A percentile compares a stretch with the other conserved stretches of the same genome.
These are phyloP conservation scores for Leptonema lineaticorne DNA, from an alignment of 1,140 invertebrate species.

Conservation along the genomic window DNA sequence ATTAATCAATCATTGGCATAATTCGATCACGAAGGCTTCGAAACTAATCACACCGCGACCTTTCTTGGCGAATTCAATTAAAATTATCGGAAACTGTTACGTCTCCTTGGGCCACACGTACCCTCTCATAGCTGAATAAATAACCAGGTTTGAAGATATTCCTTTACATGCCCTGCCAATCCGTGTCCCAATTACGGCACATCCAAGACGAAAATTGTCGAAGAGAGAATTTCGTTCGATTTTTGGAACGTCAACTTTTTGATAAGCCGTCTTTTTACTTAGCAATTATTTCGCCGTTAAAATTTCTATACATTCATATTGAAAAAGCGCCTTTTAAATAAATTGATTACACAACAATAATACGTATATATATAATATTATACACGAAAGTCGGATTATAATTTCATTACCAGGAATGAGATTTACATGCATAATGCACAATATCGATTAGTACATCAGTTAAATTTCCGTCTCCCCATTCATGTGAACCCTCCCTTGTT, in stretches of 20 bases:
- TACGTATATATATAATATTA: neutral
- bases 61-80: slow-evolving; percentile 32
- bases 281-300: too few relatives aligned
- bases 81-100: slow-evolving; percentile 27
- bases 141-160: neutral
- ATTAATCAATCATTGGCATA: slow-evolving; percentile 9
- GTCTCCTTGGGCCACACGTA: neutral
- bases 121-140: neutral
- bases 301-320: too few relatives aligned
- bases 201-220: too few relatives aligned
- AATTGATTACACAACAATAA: too few relatives aligned
- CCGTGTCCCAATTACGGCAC: neutral
- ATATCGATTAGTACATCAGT: slow-evolving; percentile 35
- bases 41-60: slow-evolving; percentile 31
- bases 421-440: slow-evolving; percentile 35
- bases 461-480: slow-evolving; percentile 25
- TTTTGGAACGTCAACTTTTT: too few relatives aligned
- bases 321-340: too few relatives aligned
- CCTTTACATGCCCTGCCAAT: neutral
- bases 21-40: slow-evolving; percentile 21
- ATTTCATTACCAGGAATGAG: slow-evolving; percentile 32
- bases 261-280: too few relatives aligned
- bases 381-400: slow-evolving; percentile 24
- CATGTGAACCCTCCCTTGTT: neutral
- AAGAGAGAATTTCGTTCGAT: too few relatives aligned